Evolutionary conservation across 2,113 vertebrate genomes (phyloP).

Genomic region (Gobiocypris rarus): DNA sequence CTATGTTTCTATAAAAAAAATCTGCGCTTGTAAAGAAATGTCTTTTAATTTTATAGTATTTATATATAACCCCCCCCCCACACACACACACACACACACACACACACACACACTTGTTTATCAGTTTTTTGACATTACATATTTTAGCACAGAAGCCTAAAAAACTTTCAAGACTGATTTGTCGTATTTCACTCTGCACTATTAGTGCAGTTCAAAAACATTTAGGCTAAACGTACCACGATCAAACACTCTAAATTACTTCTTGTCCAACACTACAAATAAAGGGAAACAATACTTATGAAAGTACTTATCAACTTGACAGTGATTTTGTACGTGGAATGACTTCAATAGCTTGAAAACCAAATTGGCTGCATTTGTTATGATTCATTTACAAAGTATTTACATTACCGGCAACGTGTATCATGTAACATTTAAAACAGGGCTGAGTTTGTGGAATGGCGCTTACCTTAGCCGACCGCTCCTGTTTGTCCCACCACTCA

Average conservation of each 20-base stretch:
- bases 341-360: background rate
- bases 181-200: background rate
- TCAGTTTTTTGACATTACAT: no score
- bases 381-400: background rate
- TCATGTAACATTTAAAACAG: conserved; percentile 18
- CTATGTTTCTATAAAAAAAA: no score
- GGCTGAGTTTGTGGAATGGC: background rate
- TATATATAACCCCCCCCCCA: no score
- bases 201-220: background rate
- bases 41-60: no score
- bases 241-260: no score
- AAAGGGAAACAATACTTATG: background rate
- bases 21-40: no score
- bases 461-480: conserved; percentile 90
- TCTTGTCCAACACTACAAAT: background rate
- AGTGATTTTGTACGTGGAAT: background rate
- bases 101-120: no score
- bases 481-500: conserved; percentile 99
- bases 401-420: background rate
- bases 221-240: background rate
- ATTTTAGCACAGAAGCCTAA: no score
- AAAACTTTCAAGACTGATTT: background rate
- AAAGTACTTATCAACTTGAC: background rate
- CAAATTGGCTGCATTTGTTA: conserved; percentile 16
- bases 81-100: no score